Evolutionary conservation across 1,140 invertebrate genomes (phyloP).

Genomic region (Mycetomoellerius zeteki): DNA sequence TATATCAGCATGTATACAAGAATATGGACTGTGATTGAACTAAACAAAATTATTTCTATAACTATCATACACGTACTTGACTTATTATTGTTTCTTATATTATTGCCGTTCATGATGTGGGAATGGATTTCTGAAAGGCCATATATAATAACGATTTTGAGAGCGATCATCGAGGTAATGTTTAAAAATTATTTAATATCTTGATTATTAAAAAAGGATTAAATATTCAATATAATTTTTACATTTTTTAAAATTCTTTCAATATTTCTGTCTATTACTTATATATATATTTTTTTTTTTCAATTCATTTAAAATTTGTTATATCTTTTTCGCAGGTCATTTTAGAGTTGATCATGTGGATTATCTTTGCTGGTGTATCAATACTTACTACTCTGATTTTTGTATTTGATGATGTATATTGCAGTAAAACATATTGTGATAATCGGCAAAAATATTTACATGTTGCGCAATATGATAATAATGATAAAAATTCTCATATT

Average conservation of each 20-base stretch:
- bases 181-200: not conserved
- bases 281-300: not conserved
- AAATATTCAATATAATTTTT: not conserved
- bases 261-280: not conserved
- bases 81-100: constrained; percentile 59
- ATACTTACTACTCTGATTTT: constrained; percentile 70
- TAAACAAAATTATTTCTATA: constrained; percentile 34
- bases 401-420: constrained; percentile 70
- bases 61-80: constrained; percentile 72
- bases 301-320: constrained; percentile 12
- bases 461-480: not conserved
- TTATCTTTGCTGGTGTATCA: constrained; percentile 78
- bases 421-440: not conserved
- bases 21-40: not conserved
- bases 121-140: constrained; percentile 72
- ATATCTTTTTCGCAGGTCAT: constrained; percentile 66
- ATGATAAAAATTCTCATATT: not conserved
- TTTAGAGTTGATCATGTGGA: constrained; percentile 77
- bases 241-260: not conserved
- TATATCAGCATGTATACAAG: constrained; percentile 26
- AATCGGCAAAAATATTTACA: not conserved
- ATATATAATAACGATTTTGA: constrained; percentile 63
- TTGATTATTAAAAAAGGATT: not conserved
- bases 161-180: constrained; percentile 73
- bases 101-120: constrained; percentile 72